A percentile compares a stretch with the other conserved stretches of the same genome.
These are phyloP conservation scores for Colinus virginianus DNA, from an alignment of 2,113 vertebrate species.

Conservation along the genomic window DNA sequence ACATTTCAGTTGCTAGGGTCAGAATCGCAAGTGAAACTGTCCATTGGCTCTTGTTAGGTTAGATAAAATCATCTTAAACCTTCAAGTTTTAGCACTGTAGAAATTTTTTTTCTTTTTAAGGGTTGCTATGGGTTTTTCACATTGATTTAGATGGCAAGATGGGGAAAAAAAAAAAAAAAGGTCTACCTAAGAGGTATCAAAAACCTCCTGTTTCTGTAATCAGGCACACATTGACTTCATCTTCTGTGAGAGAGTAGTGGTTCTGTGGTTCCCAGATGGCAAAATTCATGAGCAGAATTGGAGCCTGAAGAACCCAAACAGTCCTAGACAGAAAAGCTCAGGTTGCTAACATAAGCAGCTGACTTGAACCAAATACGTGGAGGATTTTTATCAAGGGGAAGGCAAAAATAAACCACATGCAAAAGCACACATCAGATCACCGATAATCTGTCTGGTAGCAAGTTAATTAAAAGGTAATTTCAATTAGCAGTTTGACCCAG, in stretches of 20 bases:
- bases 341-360: not conserved
- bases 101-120: not conserved
- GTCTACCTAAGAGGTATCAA: not conserved
- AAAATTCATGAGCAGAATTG: not conserved
- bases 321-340: not conserved
- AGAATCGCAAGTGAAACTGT: not conserved
- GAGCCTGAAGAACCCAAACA: not conserved
- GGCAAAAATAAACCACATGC: not conserved
- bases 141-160: not conserved
- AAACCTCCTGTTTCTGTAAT: not conserved
- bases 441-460: not conserved
- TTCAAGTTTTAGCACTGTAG: not conserved
- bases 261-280: not conserved
- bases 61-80: not conserved
- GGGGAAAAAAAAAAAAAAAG: not conserved
- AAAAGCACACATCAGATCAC: not conserved
- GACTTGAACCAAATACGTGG: not conserved
- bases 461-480: not conserved
- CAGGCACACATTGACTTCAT: not conserved
- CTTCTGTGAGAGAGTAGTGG: not conserved
- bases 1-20: not conserved
- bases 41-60: not conserved
- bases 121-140: not conserved
- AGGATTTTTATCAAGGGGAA: not conserved
- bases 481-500: not conserved